Conservation (phyloP, 2,113 vertebrate species). For the Mastomys natalensis region DNA sequence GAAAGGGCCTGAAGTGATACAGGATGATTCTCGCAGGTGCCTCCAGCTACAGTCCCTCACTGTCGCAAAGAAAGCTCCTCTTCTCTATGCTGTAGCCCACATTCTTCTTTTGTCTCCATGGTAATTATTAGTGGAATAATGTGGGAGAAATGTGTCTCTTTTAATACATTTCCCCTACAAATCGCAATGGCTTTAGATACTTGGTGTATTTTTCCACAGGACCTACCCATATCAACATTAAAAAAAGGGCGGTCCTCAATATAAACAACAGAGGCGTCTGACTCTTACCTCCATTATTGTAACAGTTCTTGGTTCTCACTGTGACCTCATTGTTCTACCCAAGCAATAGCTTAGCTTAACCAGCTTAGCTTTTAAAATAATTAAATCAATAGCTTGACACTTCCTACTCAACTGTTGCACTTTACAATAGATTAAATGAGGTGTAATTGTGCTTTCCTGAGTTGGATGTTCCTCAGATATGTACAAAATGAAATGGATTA, state of each 20-base stretch:
- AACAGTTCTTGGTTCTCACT: background rate
- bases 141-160: background rate
- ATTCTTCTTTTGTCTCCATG: background rate
- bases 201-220: background rate
- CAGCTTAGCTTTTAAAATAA: slow-evolving; percentile 41
- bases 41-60: accelerated
- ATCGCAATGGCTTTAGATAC: background rate
- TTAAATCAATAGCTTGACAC: slow-evolving; percentile 23
- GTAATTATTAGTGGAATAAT: background rate
- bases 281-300: background rate
- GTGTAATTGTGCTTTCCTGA: slow-evolving; percentile 36
- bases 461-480: background rate
- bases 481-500: slow-evolving; percentile 16
- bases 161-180: background rate
- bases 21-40: background rate
- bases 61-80: accelerated
- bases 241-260: background rate
- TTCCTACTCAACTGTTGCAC: background rate
- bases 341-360: slow-evolving; percentile 5
- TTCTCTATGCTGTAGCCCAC: too few species aligned
- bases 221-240: background rate
- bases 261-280: too few species aligned
- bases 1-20: background rate
- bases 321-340: background rate
- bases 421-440: background rate